A percentile compares a stretch with the other conserved stretches of the same genome.
Evolutionary conservation across 2,113 vertebrate species (phyloP).

Genomic region (Upupa epops): DNA sequence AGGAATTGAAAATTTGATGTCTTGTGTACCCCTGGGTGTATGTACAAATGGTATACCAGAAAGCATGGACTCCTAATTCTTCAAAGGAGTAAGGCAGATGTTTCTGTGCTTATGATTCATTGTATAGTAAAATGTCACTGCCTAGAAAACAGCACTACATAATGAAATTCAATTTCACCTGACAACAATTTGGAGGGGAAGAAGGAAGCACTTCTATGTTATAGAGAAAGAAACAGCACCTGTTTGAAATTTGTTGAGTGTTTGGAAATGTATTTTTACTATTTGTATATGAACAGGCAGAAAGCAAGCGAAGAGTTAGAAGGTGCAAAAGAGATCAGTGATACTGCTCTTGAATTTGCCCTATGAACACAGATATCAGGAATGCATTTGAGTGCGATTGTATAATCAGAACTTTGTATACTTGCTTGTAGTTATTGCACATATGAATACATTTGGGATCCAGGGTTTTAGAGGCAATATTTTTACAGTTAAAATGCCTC

Average conservation of each 20-base stretch:
- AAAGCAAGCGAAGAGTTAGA: not conserved
- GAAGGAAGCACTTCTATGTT: not conserved
- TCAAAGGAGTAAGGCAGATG: slow-evolving; percentile 41
- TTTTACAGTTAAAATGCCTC: not conserved
- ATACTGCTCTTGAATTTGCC: not conserved
- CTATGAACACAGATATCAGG: not conserved
- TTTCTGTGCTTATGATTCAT: slow-evolving; percentile 32
- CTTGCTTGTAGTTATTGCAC: not conserved
- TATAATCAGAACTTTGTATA: not conserved
- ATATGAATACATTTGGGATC: not conserved
- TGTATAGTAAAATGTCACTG: slow-evolving; percentile 3
- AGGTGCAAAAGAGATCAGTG: not conserved
- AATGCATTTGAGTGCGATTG: not conserved
- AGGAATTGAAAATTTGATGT: not conserved
- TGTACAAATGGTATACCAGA: not conserved
- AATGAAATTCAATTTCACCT: slow-evolving; percentile 45
- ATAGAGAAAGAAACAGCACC: not conserved
- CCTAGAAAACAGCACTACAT: not conserved
- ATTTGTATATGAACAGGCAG: not conserved
- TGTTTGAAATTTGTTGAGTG: slow-evolving; percentile 28
- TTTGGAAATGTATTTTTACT: not conserved
- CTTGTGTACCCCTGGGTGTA: not conserved
- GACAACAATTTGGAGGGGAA: not conserved
- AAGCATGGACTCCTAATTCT: not conserved
- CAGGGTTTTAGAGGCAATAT: not conserved